Evolutionary conservation across 2,888 invertebrate species (phyloP), one percentile per base, ranked within the genome.

Genomic region (Diarsia dahlii): DNA sequence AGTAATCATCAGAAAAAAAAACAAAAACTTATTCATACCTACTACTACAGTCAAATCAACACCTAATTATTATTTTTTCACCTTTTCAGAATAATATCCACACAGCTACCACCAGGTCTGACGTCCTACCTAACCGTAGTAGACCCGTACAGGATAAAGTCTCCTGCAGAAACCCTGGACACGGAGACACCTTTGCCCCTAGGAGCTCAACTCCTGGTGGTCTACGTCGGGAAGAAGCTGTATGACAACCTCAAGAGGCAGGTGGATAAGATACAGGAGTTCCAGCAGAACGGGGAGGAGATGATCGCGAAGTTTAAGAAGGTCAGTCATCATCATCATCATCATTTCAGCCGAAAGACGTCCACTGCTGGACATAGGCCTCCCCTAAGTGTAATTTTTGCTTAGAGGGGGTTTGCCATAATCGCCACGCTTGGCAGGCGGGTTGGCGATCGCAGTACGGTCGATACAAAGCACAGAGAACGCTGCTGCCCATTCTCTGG

Each of bases 121-220:
- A 98, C 98, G 0, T 98, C 98, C 85, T 97, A 98, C 91, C 95
- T 99, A 12, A 97, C 98, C 20, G 97, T 98, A 75, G 98, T 98
- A 50, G 98, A 99, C 95, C 98, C 98, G 0, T 98, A 98, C 91
- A 97, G 98, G 87, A 98, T 99, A 92, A 98, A 98, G 95, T 97
- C 98, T 0, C 98, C 98, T 0, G 98, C 98, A 0, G 98, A 98
- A 92, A 95, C 96, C 62, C 95, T 98, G 54, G 91, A 94, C 65
- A 96, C 97, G 0, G 97, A 97, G 84, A 98, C 98, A 85, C 98
- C 98, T 68, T 93, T 99, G 74, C 99, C 99, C 0, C 95, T 98
- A 28, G 99, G 99, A 0, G 98, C 98, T 0, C 98, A 98, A 91
- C 97, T 99, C 78, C 94, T 99, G 54, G 97, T 97, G 46, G 98